Evolutionary conservation across 1,140 invertebrate species (phyloP).

Genomic region (Holcopasites calliopsidis): DNA sequence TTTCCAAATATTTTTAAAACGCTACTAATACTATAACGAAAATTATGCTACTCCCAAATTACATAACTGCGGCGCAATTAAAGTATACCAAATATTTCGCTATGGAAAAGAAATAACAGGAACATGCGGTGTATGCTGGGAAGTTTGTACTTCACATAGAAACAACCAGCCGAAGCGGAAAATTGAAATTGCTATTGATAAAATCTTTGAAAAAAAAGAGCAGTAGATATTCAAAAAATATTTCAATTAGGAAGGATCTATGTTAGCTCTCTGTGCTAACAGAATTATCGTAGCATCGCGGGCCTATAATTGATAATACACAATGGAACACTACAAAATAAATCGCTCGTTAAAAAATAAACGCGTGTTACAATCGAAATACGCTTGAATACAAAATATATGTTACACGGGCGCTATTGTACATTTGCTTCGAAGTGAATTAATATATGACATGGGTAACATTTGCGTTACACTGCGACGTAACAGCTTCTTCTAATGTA

Average conservation of each 20-base stretch:
- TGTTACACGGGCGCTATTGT: slow-evolving; percentile 60
- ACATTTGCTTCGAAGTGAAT: slow-evolving; percentile 55
- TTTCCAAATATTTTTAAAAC: too few species aligned
- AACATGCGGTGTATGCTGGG: background rate
- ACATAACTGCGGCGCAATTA: background rate
- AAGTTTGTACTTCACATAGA: background rate
- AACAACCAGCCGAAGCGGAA: background rate
- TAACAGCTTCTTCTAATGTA: slow-evolving; percentile 83
- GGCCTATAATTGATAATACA: background rate
- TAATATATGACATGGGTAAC: slow-evolving; percentile 79
- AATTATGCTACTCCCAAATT: too few species aligned
- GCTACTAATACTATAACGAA: too few species aligned
- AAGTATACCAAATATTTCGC: background rate
- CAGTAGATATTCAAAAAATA: too few species aligned
- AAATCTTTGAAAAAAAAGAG: background rate
- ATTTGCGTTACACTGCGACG: slow-evolving; percentile 79
- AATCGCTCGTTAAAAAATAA: slow-evolving; percentile 46
- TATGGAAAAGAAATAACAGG: background rate
- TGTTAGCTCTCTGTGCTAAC: too few species aligned
- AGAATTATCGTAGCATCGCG: too few species aligned
- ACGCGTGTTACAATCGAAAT: slow-evolving; percentile 43
- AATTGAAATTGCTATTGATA: background rate
- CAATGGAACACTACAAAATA: slow-evolving; percentile 7
- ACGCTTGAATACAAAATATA: slow-evolving; percentile 60
- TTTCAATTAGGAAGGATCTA: too few species aligned